Percentiles rank a stretch among this genome's conserved stretches.
Evolutionary conservation across 1,140 invertebrate species (phyloP).

Genomic region (Brachionus angularis): DNA sequence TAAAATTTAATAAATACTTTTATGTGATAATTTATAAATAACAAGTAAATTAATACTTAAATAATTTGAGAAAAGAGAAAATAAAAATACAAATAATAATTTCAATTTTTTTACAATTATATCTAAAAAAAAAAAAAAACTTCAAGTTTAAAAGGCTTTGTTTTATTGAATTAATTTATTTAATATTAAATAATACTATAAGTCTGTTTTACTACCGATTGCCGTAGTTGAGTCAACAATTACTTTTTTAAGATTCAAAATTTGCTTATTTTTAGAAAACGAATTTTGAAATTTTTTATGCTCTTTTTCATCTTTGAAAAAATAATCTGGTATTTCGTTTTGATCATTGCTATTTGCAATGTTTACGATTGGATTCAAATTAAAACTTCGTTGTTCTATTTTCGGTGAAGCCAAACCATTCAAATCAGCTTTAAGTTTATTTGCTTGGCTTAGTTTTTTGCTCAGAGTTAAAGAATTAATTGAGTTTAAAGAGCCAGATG

Average conservation of each 20-base stretch:
- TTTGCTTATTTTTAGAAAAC: constrained; percentile 11
- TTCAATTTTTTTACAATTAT: too few relatives aligned
- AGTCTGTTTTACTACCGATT: background rate
- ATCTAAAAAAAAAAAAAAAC: too few relatives aligned
- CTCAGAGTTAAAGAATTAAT: constrained; percentile 12
- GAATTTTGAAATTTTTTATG: constrained; percentile 4
- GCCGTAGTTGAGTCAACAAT: constrained; percentile 19
- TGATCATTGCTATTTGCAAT: background rate
- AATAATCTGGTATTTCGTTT: constrained; percentile 34
- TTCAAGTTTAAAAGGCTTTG: too few relatives aligned
- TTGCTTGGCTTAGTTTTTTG: too few relatives aligned
- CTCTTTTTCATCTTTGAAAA: constrained; percentile 44
- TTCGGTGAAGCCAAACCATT: constrained; percentile 1
- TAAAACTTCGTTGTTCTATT: constrained; percentile 4
- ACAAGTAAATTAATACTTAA: too few relatives aligned
- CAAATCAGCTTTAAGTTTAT: background rate
- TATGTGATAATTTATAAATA: too few relatives aligned
- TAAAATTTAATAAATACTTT: too few relatives aligned
- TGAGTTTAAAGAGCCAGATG: background rate
- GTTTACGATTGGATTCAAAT: constrained; percentile 36
- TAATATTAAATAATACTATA: too few relatives aligned
- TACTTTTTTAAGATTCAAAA: constrained; percentile 29
- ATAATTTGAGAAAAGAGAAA: too few relatives aligned
- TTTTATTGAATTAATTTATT: too few relatives aligned
- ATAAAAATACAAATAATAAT: too few relatives aligned